Percentiles rank a stretch among this genome's conserved stretches.
These are phyloP conservation scores for Blastomussa wellsi DNA, from an alignment of 92 coral and sea anemone genomes.

Conservation along the genomic window DNA sequence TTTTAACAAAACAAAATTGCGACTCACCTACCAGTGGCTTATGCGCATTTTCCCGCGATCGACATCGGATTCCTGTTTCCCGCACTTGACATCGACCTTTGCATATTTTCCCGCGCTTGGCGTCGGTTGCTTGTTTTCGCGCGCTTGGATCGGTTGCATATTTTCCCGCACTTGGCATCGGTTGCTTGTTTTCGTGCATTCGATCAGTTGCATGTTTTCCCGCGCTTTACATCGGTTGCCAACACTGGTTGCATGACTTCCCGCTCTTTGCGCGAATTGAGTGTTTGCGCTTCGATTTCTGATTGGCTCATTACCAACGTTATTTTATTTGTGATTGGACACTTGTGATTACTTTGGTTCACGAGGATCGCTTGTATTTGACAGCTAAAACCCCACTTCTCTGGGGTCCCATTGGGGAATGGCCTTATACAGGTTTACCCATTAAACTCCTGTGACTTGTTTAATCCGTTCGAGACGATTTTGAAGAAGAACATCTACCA, in stretches of 20 bases:
- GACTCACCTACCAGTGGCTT: not conserved
- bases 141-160: no score
- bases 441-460: not conserved
- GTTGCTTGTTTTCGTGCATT: no score
- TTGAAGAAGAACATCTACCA: no score
- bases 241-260: not conserved
- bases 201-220: not conserved
- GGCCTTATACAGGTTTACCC: not conserved
- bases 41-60: not conserved
- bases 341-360: not conserved
- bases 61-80: not conserved
- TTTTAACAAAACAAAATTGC: not conserved
- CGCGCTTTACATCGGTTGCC: not conserved
- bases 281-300: not conserved
- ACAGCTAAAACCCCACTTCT: not conserved
- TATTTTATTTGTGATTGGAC: not conserved
- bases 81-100: not conserved
- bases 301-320: no score
- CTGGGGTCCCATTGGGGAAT: not conserved
- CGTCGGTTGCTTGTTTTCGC: no score
- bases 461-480: not conserved
- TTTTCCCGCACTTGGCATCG: no score
- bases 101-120: not conserved
- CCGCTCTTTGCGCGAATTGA: not conserved
- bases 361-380: no score